Conservation (phyloP, 1,140 invertebrate species). For the Apocrypta bakeri region DNA sequence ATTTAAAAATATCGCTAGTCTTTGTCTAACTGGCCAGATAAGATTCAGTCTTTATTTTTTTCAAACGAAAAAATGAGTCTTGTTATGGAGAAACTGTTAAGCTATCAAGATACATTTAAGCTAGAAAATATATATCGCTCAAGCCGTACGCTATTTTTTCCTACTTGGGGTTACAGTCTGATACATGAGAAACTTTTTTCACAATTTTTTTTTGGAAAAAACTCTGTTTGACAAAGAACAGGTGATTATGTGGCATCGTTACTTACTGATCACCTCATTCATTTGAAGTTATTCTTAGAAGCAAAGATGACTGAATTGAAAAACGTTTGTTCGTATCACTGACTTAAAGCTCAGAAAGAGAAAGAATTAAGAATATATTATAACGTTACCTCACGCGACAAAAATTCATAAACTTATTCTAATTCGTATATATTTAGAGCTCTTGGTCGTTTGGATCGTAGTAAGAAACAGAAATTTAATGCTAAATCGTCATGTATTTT, state of each 20-base stretch:
- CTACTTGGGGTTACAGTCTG: slow-evolving; percentile 57
- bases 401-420: not conserved
- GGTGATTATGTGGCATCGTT: too few species aligned
- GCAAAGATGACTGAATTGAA: not conserved
- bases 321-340: not conserved
- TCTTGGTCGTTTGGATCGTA: not conserved
- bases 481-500: not conserved
- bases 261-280: not conserved
- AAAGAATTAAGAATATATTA: slow-evolving; percentile 29
- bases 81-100: not conserved
- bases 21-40: not conserved
- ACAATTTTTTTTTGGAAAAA: not conserved
- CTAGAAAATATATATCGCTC: slow-evolving; percentile 53
- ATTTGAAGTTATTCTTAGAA: not conserved
- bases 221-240: not conserved
- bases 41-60: slow-evolving; percentile 12
- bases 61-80: slow-evolving; percentile 5
- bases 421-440: not conserved
- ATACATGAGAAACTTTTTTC: not conserved
- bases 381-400: not conserved
- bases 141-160: slow-evolving; percentile 54
- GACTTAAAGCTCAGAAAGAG: not conserved
- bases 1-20: not conserved
- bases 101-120: slow-evolving; percentile 12
- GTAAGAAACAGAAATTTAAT: not conserved